These are phyloP conservation scores for Zenarchopterus dispar DNA, from an alignment of 2,797 vertebrate species.

Conservation along the genomic window DNA sequence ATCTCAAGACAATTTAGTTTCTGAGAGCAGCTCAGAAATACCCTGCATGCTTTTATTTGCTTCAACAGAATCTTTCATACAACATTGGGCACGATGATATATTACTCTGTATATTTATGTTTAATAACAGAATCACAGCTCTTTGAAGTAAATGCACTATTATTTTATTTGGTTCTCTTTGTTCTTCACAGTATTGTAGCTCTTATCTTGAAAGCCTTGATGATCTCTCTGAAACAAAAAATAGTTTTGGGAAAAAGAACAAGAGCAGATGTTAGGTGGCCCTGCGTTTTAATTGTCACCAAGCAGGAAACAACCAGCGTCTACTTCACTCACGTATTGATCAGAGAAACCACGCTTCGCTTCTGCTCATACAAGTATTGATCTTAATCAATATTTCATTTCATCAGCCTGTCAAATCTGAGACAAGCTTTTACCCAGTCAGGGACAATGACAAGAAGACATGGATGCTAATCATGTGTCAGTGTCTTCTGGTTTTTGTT, in stretches of 20 bases:
- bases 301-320: constrained; percentile 53
- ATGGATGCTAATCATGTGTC: constrained; percentile 61
- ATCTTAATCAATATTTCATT: constrained; percentile 79
- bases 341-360: constrained; percentile 53
- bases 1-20: too few species aligned
- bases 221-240: constrained; percentile 6
- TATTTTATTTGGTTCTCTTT: too few species aligned
- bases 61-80: too few species aligned
- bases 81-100: too few species aligned
- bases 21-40: too few species aligned
- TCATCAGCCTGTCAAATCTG: constrained; percentile 67
- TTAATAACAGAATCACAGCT: too few species aligned
- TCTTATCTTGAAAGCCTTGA: constrained; percentile 3
- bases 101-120: too few species aligned
- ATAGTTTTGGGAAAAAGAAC: constrained; percentile 22
- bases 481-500: constrained; percentile 43
- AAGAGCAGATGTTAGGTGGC: constrained; percentile 45
- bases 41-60: too few species aligned
- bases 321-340: constrained; percentile 60
- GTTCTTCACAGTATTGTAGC: background rate
- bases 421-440: constrained; percentile 25
- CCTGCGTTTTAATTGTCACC: constrained; percentile 60
- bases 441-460: constrained; percentile 41
- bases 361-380: constrained; percentile 51
- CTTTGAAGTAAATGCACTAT: too few species aligned